These are phyloP conservation scores for Pachliopta kotzebuea DNA, from an alignment of 2,888 invertebrate genomes.

Conservation along the genomic window DNA sequence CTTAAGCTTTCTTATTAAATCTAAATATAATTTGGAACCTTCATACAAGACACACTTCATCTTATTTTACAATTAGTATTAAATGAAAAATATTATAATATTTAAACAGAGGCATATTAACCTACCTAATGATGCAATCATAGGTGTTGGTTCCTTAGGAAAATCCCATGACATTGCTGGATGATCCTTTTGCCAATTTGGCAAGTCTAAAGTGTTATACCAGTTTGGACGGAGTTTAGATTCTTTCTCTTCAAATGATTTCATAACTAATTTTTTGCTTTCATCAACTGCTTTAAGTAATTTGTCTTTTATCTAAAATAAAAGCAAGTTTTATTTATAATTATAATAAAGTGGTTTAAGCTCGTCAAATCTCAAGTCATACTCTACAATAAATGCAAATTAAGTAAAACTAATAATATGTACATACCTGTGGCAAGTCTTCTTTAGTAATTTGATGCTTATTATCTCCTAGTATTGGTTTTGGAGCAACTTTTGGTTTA, in stretches of 20 bases:
- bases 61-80: too few species aligned
- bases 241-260: slow-evolving; percentile 74
- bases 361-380: too few species aligned
- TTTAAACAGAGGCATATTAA: neutral
- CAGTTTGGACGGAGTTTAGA: slow-evolving; percentile 61
- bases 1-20: too few species aligned
- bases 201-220: slow-evolving; percentile 66
- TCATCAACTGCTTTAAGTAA: slow-evolving; percentile 76
- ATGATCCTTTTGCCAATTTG: slow-evolving; percentile 73
- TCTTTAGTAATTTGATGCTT: slow-evolving; percentile 82
- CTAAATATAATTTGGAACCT: too few species aligned
- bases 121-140: slow-evolving; percentile 63
- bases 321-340: neutral
- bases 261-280: slow-evolving; percentile 72
- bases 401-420: neutral
- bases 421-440: slow-evolving; percentile 81
- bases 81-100: too few species aligned
- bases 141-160: slow-evolving; percentile 65
- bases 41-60: too few species aligned
- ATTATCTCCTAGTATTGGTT: slow-evolving; percentile 66
- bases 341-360: neutral
- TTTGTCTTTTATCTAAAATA: slow-evolving; percentile 74
- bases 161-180: slow-evolving; percentile 77
- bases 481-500: slow-evolving; percentile 75
- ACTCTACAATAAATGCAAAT: too few species aligned